A percentile compares a stretch with the other conserved stretches of the same genome.
phyloP scores from a whole-genome alignment of 1,140 invertebrate species.

The Drosophila equinoxialis region DNA sequence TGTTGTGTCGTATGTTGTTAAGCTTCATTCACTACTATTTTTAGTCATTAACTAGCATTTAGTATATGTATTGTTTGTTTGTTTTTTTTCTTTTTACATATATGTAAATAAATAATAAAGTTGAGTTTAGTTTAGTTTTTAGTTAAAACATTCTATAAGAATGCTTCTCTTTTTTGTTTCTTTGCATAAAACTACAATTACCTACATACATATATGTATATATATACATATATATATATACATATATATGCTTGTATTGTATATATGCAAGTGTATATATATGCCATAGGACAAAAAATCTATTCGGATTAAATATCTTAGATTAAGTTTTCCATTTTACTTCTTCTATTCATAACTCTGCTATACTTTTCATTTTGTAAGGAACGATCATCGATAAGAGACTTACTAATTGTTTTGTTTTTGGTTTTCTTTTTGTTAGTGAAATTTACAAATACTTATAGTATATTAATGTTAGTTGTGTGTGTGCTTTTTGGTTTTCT shows the following conservation, averaged over 20 bases:
- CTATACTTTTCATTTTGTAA: slow-evolving; percentile 46
- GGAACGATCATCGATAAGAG: slow-evolving; percentile 81
- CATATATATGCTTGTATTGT: slow-evolving; percentile 38
- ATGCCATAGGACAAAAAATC: slow-evolving; percentile 30
- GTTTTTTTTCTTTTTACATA: background rate
- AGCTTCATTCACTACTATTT: slow-evolving; percentile 72
- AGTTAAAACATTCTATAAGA: slow-evolving; percentile 70
- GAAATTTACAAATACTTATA: slow-evolving; percentile 47
- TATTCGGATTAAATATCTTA: slow-evolving; percentile 54
- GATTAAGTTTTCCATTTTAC: background rate
- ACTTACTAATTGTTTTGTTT: slow-evolving; percentile 66
- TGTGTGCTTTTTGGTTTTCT: too few species aligned
- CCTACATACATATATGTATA: slow-evolving; percentile 32
- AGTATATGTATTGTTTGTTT: slow-evolving; percentile 47
- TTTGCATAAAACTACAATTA: slow-evolving; percentile 66
- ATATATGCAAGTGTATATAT: slow-evolving; percentile 51
- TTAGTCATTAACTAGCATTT: slow-evolving; percentile 66
- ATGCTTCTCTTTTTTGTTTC: slow-evolving; percentile 32
- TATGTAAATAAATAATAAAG: slow-evolving; percentile 65
- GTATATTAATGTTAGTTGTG: slow-evolving; percentile 22
- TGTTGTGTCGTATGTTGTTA: slow-evolving; percentile 65
- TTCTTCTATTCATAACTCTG: background rate
- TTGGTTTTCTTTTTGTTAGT: slow-evolving; percentile 55
- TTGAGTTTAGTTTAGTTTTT: slow-evolving; percentile 50
- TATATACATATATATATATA: slow-evolving; percentile 38